Evolutionary conservation across 2,888 invertebrate species (phyloP), one percentile per base, ranked within the genome.

Genomic region (Mactromeris polynyma): DNA sequence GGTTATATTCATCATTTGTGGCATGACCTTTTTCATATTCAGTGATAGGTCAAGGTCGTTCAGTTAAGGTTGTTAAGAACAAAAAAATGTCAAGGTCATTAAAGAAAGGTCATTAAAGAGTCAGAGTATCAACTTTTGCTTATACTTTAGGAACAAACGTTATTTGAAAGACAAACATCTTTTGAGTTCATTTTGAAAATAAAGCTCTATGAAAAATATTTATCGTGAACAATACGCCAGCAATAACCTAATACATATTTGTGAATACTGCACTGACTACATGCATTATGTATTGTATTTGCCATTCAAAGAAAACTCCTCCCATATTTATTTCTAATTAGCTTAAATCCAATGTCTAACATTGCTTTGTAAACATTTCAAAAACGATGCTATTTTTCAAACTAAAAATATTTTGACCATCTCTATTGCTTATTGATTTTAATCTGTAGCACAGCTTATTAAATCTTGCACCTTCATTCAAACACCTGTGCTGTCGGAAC

Each of bases 341-440:
- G 73, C 73, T 73, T 73, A 33, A 73, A 7, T 19, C 73, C 33
- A 73, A 73, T 26, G n/a, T 73, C 73, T 73, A 73, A 73, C 73
- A 36, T 36, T 36, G 73, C 73, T 73, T 73, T 73, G 73, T 33
- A 33, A 73, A 26, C 31, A 19, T 64, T 64, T 64, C 58, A 64
- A 64, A 64, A 64, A 19, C 33, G 69, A 36, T 73, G 73, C 73
- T 73, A 73, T 73, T 73, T 36, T 73, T 36, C 2, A 33, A 73
- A 73, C 73, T 36, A 36, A 36, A 69, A 36, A 73, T 33, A 17
- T 73, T 73, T 73, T 33, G 73, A 33, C 17, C 36, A 73, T 73
- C 17, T 73, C n/a, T n/a, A 19, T 73, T 73, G 73, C 73, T 73
- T 73, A 36, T 73, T 64, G n/a, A 33, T 69, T 73, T 73, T 73